Percentiles rank a stretch among this genome's conserved stretches.
phyloP scores from a whole-genome alignment of 1,140 invertebrate genomes.

The Drosophila pseudoananassae region DNA sequence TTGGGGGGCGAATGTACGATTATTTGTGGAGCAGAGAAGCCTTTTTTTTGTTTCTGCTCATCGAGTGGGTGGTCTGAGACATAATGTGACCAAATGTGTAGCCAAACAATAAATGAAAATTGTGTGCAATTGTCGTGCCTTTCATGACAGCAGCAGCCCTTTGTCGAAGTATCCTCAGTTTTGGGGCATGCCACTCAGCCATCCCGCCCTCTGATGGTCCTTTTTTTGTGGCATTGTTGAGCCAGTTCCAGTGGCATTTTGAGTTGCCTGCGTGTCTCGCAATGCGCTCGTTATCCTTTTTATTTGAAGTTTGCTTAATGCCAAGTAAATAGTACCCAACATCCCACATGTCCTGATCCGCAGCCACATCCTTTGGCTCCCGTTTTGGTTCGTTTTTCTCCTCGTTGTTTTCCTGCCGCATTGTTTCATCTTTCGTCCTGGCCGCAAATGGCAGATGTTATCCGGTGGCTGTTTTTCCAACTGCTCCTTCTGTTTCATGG shows the following conservation, averaged over 20 bases:
- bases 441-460: conserved; percentile 63
- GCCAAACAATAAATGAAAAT: conserved; percentile 83
- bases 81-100: conserved; percentile 81
- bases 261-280: conserved; percentile 72
- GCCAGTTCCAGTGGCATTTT: conserved; percentile 65
- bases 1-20: conserved; percentile 52
- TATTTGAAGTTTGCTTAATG: conserved; percentile 82
- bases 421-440: conserved; percentile 67
- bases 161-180: conserved; percentile 30
- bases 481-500: conserved; percentile 64
- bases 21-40: conserved; percentile 47
- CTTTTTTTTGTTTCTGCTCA: conserved; percentile 54
- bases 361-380: not conserved
- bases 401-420: conserved; percentile 36
- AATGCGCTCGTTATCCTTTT: conserved; percentile 79
- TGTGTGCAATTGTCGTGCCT: conserved; percentile 80
- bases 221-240: conserved; percentile 48
- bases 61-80: conserved; percentile 29
- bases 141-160: conserved; percentile 26
- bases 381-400: not conserved
- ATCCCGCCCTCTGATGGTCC: conserved; percentile 48
- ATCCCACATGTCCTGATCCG: conserved; percentile 18
- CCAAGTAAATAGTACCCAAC: conserved; percentile 72
- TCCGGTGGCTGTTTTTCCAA: conserved; percentile 35
- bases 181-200: conserved; percentile 43